Evolutionary conservation across 2,797 vertebrate species (phyloP), one percentile per base, ranked within the genome.

Genomic region (Columba guinea): DNA sequence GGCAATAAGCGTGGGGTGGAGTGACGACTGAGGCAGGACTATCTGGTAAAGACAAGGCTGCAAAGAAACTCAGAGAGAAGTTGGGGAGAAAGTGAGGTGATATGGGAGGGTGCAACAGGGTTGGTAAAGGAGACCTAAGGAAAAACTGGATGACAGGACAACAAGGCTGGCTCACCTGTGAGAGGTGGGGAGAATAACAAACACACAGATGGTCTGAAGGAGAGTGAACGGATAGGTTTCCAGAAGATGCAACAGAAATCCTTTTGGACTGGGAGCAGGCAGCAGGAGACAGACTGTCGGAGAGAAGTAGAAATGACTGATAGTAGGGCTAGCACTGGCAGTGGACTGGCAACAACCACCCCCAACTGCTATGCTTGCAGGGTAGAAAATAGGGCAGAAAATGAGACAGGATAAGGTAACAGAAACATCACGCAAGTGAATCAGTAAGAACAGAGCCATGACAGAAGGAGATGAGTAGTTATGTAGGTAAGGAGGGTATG

Each of bases 91-190:
- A 58, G 69, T 20, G 15, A 68, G 44, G 41, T 63, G 41, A 46
- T 44, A 48, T 0, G 1, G 32, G 10, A 73, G 23, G 27, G 48
- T 73, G 27, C 60, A 62, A 10, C 1, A 27, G 17, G 48, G 27
- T 24, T 58, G n/a, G 35, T 32, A 48, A 73, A 84, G 35, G 11
- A 5, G 20, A 17, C 35, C 13, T 44, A 18, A 39, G 32, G 60
- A 84, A 32, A 67, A 74, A 55, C 9, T 56, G 39, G 23, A 41
- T 87, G 37, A 65, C 0, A 0, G 58, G 46, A 49, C 39, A 56
- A 41, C 12, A 37, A 21, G 0, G 1, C 27, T 49, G 32, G 32
- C 13, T 62, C 37, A 32, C 49, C 35, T 3, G 0, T 21, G 22
- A 35, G 28, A 74, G 55, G 19, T 27, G 35, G 21, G 32, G 27